These are phyloP conservation scores for Phalloptychus januarius DNA, from an alignment of 2,797 vertebrate genomes.

Conservation along the genomic window DNA sequence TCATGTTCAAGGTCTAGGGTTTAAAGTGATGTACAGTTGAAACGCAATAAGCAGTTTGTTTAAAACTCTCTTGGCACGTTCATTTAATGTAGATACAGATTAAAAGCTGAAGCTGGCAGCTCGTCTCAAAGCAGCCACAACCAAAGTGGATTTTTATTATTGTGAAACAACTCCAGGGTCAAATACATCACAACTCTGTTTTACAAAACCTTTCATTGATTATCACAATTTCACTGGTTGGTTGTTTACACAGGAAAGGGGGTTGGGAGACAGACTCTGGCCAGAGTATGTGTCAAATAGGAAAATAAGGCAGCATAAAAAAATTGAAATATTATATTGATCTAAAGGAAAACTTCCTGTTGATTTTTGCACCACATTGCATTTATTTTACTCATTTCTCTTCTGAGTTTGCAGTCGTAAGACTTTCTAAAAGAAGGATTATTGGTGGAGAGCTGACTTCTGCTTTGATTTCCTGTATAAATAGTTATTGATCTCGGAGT, in stretches of 20 bases:
- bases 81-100: neutral
- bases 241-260: neutral
- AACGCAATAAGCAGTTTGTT: neutral
- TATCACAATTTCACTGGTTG: neutral
- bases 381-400: neutral
- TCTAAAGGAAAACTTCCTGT: neutral
- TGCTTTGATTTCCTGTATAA: neutral
- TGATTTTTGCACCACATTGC: neutral
- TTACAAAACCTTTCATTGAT: neutral
- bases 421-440: neutral
- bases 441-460: neutral
- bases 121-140: neutral
- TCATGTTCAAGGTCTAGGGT: neutral
- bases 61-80: neutral
- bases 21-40: neutral
- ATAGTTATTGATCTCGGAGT: neutral
- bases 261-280: neutral
- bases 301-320: neutral
- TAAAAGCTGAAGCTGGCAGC: neutral
- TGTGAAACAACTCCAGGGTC: neutral
- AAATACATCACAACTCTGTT: neutral
- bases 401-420: neutral
- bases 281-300: neutral
- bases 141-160: neutral
- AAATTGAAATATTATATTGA: neutral